Evolutionary conservation across 2,797 vertebrate species (phyloP).

Genomic region (Leuciscus waleckii): DNA sequence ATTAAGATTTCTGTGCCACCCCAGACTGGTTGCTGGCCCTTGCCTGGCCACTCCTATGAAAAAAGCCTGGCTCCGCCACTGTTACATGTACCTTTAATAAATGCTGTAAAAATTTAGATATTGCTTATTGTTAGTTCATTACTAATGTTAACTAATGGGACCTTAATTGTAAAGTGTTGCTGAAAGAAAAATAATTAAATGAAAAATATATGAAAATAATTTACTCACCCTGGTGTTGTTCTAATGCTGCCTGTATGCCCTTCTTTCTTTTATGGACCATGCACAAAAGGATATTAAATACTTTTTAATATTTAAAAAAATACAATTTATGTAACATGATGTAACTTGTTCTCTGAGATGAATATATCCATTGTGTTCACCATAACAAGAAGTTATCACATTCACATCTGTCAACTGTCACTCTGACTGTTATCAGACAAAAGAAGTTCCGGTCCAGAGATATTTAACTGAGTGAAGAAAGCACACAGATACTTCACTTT

Average conservation of each 20-base stretch:
- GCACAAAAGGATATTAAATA: neutral
- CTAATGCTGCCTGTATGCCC: neutral
- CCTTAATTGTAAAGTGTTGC: too few species aligned
- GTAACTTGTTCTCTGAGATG: neutral
- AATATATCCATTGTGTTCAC: neutral
- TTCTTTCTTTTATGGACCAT: neutral
- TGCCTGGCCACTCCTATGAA: too few species aligned
- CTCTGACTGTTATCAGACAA: neutral
- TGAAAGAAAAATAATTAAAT: too few species aligned
- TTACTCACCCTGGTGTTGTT: too few species aligned
- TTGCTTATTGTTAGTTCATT: neutral
- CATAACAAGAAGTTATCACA: neutral
- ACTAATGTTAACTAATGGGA: too few species aligned
- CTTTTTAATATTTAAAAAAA: too few species aligned
- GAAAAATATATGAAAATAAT: neutral
- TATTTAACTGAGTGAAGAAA: neutral
- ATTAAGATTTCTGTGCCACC: too few species aligned
- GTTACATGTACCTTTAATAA: neutral
- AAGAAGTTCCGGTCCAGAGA: too few species aligned
- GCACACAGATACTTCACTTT: neutral
- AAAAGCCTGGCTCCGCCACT: too few species aligned
- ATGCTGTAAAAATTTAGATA: neutral
- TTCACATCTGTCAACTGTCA: neutral
- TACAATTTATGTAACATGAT: too few species aligned
- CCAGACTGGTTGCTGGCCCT: too few species aligned